These are phyloP conservation scores for Crioceris asparagi DNA, from an alignment of 2,888 invertebrate species.

Conservation along the genomic window DNA sequence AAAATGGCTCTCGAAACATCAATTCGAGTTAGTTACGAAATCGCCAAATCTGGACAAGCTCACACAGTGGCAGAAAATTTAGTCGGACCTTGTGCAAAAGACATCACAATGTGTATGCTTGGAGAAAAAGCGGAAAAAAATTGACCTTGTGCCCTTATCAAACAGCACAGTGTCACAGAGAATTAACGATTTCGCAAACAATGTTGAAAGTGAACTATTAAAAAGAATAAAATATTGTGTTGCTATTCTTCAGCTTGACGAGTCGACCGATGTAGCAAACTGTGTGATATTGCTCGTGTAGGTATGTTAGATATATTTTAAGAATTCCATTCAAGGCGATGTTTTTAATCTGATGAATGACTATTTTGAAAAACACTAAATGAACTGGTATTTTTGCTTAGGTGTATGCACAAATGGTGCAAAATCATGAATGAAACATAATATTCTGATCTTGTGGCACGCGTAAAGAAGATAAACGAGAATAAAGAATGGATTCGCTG, in stretches of 20 bases:
- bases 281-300: no score
- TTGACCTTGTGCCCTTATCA: not conserved
- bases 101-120: not conserved
- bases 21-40: no score
- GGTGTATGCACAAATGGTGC: not conserved
- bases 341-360: not conserved
- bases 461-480: not conserved
- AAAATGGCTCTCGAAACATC: no score
- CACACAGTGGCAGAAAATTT: not conserved
- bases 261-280: not conserved
- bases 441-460: no score
- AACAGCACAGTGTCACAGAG: no score
- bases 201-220: not conserved
- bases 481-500: not conserved
- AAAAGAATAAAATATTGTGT: not conserved
- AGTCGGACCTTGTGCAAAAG: not conserved
- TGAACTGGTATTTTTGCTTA: not conserved
- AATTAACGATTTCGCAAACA: no score
- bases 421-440: no score
- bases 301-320: no score
- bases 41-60: not conserved
- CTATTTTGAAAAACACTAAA: not conserved
- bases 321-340: not conserved
- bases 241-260: not conserved
- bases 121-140: not conserved